These are phyloP conservation scores for Anthopleura xanthogrammica DNA, from an alignment of 92 coral and sea anemone genomes.

Conservation along the genomic window DNA sequence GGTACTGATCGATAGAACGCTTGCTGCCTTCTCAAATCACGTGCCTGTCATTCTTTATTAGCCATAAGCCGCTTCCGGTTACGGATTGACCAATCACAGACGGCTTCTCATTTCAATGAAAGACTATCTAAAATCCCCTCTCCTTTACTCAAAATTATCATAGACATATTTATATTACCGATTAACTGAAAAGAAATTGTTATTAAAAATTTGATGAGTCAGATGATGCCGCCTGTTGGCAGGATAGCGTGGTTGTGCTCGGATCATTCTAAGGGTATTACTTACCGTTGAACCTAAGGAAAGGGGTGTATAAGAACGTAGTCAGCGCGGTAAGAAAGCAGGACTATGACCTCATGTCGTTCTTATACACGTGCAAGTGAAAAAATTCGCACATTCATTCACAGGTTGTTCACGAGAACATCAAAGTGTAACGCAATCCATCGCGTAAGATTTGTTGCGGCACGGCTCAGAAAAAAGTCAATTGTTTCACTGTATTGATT, in stretches of 20 bases:
- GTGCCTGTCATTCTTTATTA: conserved; percentile 70
- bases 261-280: background rate
- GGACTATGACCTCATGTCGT: no score
- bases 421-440: background rate
- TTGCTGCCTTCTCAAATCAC: conserved; percentile 45
- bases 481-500: background rate
- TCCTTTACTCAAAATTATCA: conserved; percentile 19
- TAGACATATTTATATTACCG: conserved; percentile 20
- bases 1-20: conserved; percentile 27
- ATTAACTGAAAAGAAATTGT: conserved; percentile 9
- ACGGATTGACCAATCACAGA: conserved; percentile 50
- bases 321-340: no score
- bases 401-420: background rate
- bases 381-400: background rate
- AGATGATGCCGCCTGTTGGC: conserved; percentile 24
- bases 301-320: background rate
- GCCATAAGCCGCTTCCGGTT: conserved; percentile 50
- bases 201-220: conserved; percentile 15
- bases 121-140: background rate
- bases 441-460: background rate
- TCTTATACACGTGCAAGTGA: background rate
- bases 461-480: background rate
- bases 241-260: conserved; percentile 18
- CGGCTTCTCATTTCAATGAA: conserved; percentile 12
- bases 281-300: background rate